Evolutionary conservation across 2,888 invertebrate genomes (phyloP), one percentile per base, ranked within the genome.

Genomic region (Ctena decussata): DNA sequence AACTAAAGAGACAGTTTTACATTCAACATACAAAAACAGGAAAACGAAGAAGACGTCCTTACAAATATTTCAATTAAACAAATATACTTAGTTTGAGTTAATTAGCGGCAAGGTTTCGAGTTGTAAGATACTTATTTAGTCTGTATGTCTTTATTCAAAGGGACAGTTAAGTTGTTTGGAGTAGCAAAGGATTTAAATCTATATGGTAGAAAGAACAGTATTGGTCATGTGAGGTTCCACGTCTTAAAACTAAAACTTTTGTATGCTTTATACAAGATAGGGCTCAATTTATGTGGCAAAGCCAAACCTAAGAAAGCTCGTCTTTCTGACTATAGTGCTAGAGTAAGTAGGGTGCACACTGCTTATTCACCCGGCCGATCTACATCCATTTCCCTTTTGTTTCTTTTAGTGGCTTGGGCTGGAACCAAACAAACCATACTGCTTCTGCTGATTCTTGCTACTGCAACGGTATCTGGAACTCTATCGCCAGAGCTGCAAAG

Each of bases 1-100:
- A 75, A 30, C 39, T 80, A n/a, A 65, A 65, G 27, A 80, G 80
- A 35, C 24, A 39, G 32, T 79, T 57, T 41, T 44, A 79, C 49
- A 35, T 72, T 8, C 57, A 32, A 3, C 79, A 79, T 60, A 74
- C 65, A 27, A 72, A 41, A 49, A 24, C 39, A 12, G 77, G 77
- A 27, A 77, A 15, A 24, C 41, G 35, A 21, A 24, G 77, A 30
- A 65, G 32, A 2, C 60, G 77, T 27, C 12, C 8, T 21, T 53
- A 53, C n/a, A 53, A 53, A 21, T 53, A 53, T n/a, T 53, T 53
- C 21, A 53, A 53, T 21, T n/a, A 21, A n/a, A n/a, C n/a, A 12
- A 18, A 44, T 44, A 44, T 44, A 44, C 8, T 12, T 44, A 12
- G 18, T 44, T 44, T 12, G 18, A 44, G 18, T 8, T 44, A 8